These are phyloP conservation scores for Dipodomys ordii DNA, from an alignment of 2,113 vertebrate species.

Conservation along the genomic window DNA sequence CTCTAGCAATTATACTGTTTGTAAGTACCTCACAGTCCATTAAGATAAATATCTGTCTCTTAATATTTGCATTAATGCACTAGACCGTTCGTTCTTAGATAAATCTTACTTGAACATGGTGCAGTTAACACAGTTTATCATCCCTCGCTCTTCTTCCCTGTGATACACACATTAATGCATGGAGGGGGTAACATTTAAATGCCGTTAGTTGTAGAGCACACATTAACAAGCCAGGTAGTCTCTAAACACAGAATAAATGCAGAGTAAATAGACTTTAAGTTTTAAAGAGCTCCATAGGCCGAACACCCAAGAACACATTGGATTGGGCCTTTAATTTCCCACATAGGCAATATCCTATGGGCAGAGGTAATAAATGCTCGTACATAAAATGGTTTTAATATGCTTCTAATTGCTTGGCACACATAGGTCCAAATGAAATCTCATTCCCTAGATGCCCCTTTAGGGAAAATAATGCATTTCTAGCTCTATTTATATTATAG, in stretches of 20 bases:
- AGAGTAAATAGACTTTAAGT: slow-evolving; percentile 78
- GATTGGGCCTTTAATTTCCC: slow-evolving; percentile 57
- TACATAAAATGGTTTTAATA: slow-evolving; percentile 60
- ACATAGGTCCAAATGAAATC: slow-evolving; percentile 46
- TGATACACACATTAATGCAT: slow-evolving; percentile 75
- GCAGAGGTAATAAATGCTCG: slow-evolving; percentile 51
- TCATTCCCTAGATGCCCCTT: slow-evolving; percentile 3
- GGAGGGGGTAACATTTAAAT: slow-evolving; percentile 71
- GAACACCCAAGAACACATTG: slow-evolving; percentile 54
- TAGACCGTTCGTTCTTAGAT: slow-evolving; percentile 80
- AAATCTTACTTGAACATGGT: slow-evolving; percentile 75
- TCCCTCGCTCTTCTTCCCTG: slow-evolving; percentile 67
- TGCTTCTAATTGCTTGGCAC: slow-evolving; percentile 35
- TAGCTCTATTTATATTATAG: neutral
- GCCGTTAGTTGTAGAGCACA: slow-evolving; percentile 71
- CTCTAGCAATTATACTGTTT: slow-evolving; percentile 82
- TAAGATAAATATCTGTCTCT: slow-evolving; percentile 86
- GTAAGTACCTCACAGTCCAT: slow-evolving; percentile 84
- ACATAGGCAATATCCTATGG: slow-evolving; percentile 43
- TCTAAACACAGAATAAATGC: slow-evolving; percentile 78
- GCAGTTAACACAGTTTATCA: slow-evolving; percentile 66
- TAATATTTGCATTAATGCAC: slow-evolving; percentile 84
- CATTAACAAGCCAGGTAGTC: slow-evolving; percentile 72
- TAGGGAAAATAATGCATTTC: neutral
- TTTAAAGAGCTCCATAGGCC: slow-evolving; percentile 64